A percentile compares a stretch with the other conserved stretches of the same genome.
phyloP scores from a whole-genome alignment of 2,888 invertebrate genomes.

The Tryphoninae sp. region DNA sequence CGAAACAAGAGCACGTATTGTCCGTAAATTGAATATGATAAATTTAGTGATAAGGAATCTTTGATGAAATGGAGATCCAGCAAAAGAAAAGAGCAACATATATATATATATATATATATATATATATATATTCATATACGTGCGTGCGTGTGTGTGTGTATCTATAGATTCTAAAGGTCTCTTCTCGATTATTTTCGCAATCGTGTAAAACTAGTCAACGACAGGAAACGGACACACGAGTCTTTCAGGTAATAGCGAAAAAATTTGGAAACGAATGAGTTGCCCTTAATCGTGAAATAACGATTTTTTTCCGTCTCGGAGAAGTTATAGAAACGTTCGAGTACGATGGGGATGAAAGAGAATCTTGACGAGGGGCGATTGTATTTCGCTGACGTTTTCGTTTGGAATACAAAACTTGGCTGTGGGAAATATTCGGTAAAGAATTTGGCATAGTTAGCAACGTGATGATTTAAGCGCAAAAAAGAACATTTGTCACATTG shows the following conservation, averaged over 20 bases:
- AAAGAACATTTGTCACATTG: not conserved
- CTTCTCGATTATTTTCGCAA: not conserved
- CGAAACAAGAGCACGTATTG: slow-evolving; percentile 12
- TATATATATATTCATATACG: no score
- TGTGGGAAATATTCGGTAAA: slow-evolving; percentile 9
- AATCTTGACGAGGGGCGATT: not conserved
- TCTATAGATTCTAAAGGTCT: not conserved
- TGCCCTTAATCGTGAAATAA: not conserved
- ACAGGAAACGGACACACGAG: slow-evolving; percentile 13
- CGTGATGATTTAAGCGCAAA: not conserved
- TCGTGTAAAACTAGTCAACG: slow-evolving; percentile 12
- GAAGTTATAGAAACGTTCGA: no score
- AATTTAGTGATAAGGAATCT: slow-evolving; percentile 43
- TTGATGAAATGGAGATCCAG: slow-evolving; percentile 19
- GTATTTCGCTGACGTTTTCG: not conserved
- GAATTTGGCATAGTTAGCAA: slow-evolving; percentile 14
- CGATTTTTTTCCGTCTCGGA: slow-evolving; percentile 6
- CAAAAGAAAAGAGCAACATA: slow-evolving; percentile 8
- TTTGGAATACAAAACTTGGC: not conserved
- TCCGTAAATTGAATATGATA: slow-evolving; percentile 25
- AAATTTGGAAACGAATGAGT: slow-evolving; percentile 23
- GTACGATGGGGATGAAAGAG: no score
- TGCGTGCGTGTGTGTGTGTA: not conserved
- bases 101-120: no score
- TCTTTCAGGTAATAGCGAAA: slow-evolving; percentile 28